Evolutionary conservation across 2,888 invertebrate species (phyloP).

Genomic region (Cheilosia pagana): DNA sequence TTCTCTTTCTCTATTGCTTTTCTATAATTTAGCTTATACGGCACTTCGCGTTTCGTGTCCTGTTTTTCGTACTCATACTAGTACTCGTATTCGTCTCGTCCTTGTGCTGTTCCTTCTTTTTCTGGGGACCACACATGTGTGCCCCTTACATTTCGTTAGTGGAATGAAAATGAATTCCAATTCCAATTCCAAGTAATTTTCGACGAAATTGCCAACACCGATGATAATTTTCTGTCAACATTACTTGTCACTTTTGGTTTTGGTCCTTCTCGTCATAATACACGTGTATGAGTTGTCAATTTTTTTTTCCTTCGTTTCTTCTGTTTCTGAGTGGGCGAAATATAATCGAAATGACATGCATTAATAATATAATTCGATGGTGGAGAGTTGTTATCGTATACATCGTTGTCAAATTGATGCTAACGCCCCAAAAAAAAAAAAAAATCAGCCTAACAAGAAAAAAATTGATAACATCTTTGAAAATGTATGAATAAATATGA

Average conservation of each 20-base stretch:
- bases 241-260: conserved; percentile 60
- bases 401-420: conserved; percentile 46
- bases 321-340: not conserved
- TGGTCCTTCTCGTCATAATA: not conserved
- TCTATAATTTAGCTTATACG: conserved; percentile 63
- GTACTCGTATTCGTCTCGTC: conserved; percentile 3
- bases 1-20: not conserved
- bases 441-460: too few species aligned
- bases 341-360: conserved; percentile 62
- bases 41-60: conserved; percentile 1
- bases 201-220: conserved; percentile 63
- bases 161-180: conserved; percentile 37
- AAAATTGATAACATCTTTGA: conserved; percentile 23
- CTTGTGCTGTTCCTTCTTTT: not conserved
- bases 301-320: not conserved
- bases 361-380: conserved; percentile 59
- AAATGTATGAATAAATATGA: conserved; percentile 10
- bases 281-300: not conserved
- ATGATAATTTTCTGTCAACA: conserved; percentile 67
- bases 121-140: conserved; percentile 49
- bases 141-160: conserved; percentile 34
- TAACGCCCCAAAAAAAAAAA: not conserved
- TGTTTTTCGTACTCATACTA: too few species aligned
- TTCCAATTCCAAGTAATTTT: conserved; percentile 55
- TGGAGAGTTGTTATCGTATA: conserved; percentile 12